Evolutionary conservation across 2,888 invertebrate genomes (phyloP).

Genomic region (Meloe dianella): DNA sequence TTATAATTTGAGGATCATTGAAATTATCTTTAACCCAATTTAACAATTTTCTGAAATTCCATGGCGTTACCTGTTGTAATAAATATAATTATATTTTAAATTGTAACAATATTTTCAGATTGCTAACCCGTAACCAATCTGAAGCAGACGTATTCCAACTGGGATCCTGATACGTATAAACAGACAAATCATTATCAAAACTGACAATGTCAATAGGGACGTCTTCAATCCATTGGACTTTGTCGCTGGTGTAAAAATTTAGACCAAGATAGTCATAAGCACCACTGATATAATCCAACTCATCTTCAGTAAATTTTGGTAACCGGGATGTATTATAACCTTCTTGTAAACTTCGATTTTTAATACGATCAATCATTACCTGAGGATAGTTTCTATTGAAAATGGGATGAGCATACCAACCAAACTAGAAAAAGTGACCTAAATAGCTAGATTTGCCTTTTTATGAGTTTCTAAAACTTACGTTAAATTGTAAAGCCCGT

Average conservation of each 20-base stretch:
- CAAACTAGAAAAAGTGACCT: constrained; percentile 33
- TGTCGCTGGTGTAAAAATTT: constrained; percentile 65
- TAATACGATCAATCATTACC: constrained; percentile 60
- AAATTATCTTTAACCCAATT: constrained; percentile 57
- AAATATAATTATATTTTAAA: neutral
- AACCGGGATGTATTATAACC: constrained; percentile 62
- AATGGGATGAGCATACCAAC: constrained; percentile 58
- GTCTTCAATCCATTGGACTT: constrained; percentile 53
- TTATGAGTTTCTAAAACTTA: constrained; percentile 3
- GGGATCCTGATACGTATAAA: constrained; percentile 22
- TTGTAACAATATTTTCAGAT: neutral
- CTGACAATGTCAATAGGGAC: constrained; percentile 51
- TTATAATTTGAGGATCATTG: constrained; percentile 62
- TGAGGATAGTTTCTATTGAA: constrained; percentile 63
- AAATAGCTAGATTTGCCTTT: neutral
- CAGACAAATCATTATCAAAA: constrained; percentile 25
- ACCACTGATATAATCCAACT: constrained; percentile 58
- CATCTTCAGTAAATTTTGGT: constrained; percentile 60
- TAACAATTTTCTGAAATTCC: constrained; percentile 66
- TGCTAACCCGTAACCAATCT: neutral
- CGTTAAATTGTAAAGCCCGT: constrained; percentile 48
- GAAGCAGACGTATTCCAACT: constrained; percentile 7
- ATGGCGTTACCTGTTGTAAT: constrained; percentile 59
- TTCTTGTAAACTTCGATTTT: constrained; percentile 59
- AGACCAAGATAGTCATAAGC: constrained; percentile 67